Base-by-base conservation (phyloP, 2,113 vertebrate genomes). In the Hippoglossus stenolepis region DNA sequence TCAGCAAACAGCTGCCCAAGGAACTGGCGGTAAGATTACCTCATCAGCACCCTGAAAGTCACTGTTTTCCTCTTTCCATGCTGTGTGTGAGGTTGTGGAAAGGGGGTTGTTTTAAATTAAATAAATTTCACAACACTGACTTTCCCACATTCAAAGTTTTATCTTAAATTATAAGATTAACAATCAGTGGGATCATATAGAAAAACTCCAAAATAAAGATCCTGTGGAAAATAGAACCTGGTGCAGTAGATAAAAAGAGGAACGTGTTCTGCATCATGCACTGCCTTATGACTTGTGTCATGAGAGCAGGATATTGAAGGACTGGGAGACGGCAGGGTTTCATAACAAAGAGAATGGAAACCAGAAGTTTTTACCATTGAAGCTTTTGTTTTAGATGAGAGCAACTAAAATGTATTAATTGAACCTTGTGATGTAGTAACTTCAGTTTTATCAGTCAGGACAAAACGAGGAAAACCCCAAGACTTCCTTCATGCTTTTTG, bases 1-100 rank as follows among this genome's bases (percentile, higher is more conserved):
- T 97, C 3, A 70, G 83, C 0, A 84, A 92, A 64, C 93, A 95
- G 87, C 92, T 97, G 73, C 95, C 96, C 11, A 90, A 85, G 40
- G 94, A 95, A 35, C 89, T 97, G 73, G 86, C 35, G 91, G 96
- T 96, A 91, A 93, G 94, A 51, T 70, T 62, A 21, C 18, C 2
- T 23, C 9, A 28, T 12, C 21, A 1, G 9, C 43, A 38, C 17
- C 14, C 20, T 74, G 17, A 1, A 18, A 13, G 18, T 13, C 14
- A 31, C 5, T 40, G 15, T 38, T 58, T 38, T 15, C 9, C 21
- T 23, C 18, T 68, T 20, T 40, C 5, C 10, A 40, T 15, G 43
- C 17, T 38, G 21, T 26, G 28, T 14, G 26, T 15, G n/a, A 75
- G 43, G 54, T 49, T 72, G 18, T 67, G 56, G 53, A 70, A 67